Base-by-base conservation (phyloP, 2,797 vertebrate species). In the Tapirus indicus region DNA sequence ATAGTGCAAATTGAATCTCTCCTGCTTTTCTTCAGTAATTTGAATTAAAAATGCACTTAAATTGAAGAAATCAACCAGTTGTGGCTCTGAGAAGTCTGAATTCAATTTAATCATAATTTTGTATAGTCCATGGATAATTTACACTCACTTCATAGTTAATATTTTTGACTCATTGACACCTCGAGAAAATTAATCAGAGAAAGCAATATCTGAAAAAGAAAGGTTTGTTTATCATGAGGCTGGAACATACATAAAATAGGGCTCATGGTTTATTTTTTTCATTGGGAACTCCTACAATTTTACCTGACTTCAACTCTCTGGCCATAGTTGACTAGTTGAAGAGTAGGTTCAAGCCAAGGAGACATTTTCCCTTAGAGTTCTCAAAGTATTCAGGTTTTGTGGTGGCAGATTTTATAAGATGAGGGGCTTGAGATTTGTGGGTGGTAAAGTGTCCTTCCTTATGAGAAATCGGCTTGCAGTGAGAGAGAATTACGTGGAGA, bases 331-430 rank as follows among this genome's bases (percentile, higher is more conserved):
- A 88, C 68, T 72, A 72, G 29, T 44, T 84, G 29, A 91, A 84
- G 23, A 82, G 20, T 32, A 18, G 44, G 44, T 2, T 93, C 41
- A 86, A 90, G 2, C 10, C 29, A 17, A 27, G 62, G 10, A 84
- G n/a, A 85, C 10, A 60, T 58, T 68, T 90, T 93, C 20, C 23
- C 17, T 79, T 8, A 54, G 47, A 60, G 23, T 58, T 93, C 66
- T 88, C 23, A 56, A 91, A 94, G 83, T 78, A 66, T 58, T 83
- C 27, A 88, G 87, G 17, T 41, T 58, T 91, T 66, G 17, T 78
- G 62, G 38, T 44, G 25, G 49, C 11, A 85, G 32, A 35, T 72
- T n/a, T 16, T 49, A n/a, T 6, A 25, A 17, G 11, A 27, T 20
- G 35, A 74, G 17, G n/a, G 3, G 32, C 20, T 80, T 85, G 72